Evolutionary conservation across 2,113 vertebrate genomes (phyloP).

Genomic region (Pluvianellus socialis): DNA sequence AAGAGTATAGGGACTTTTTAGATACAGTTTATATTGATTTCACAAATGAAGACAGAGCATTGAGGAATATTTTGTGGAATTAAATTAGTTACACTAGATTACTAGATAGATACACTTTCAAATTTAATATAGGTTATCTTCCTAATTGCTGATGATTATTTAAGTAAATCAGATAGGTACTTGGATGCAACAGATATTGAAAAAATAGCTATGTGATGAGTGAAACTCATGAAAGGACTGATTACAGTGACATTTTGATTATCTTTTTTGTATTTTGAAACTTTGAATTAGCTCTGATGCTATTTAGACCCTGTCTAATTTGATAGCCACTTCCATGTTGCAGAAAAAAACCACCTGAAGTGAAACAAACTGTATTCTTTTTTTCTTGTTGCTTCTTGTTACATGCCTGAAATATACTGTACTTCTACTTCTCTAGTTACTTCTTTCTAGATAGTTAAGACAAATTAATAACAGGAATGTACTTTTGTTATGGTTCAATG

Average conservation of each 20-base stretch:
- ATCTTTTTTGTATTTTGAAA: not conserved
- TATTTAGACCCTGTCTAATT: not conserved
- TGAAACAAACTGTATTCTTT: not conserved
- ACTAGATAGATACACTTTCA: not conserved
- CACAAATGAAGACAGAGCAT: not conserved
- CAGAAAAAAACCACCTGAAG: not conserved
- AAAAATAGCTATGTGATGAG: not conserved
- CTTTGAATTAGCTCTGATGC: not conserved
- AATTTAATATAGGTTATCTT: not conserved
- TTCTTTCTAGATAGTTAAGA: not conserved
- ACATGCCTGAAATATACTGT: not conserved
- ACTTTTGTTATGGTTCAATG: not conserved
- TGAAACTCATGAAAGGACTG: not conserved
- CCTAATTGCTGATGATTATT: not conserved
- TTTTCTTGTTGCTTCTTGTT: not conserved
- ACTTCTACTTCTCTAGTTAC: not conserved
- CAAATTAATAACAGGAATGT: not conserved
- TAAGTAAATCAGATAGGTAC: not conserved
- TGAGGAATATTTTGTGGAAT: not conserved
- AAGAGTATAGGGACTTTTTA: rapidly evolving
- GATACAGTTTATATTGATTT: not conserved
- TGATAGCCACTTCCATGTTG: not conserved
- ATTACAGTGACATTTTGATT: not conserved
- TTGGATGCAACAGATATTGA: not conserved
- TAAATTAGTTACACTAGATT: not conserved